Evolutionary conservation across 1,140 invertebrate species (phyloP), one percentile per base, ranked within the genome.

Genomic region (Metaphire vulgaris): DNA sequence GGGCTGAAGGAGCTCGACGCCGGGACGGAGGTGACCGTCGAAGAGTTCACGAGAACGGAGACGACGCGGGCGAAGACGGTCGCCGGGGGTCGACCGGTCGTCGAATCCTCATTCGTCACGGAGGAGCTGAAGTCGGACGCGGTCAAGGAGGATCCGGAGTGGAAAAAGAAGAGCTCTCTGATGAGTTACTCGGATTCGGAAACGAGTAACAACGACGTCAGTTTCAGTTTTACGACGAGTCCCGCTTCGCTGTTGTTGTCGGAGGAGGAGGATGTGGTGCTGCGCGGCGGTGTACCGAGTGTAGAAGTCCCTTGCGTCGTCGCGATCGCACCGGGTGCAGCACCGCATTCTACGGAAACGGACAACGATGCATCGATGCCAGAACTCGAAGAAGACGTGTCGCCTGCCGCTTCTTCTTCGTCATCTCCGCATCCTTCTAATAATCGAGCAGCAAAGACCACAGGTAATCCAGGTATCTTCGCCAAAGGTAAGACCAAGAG

Each of bases 71-170:
- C 26, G 14, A 73, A 41, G 41, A 56, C 32, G 1, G 31, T 73
- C n/a, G n/a, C n/a, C n/a, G 41, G 21, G 6, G 72, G 33, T 41
- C 16, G 21, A 33, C 32, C 32, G 34, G 72, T 73, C 1, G 72
- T 34, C 15, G 32, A 28, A n/a, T 26, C 28, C 21, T 34, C 72
- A 30, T n/a, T 32, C 12, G 28, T 56, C 31, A 34, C 32, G 16
- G 72, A 73, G 16, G 72, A 73, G 72, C 72, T 28, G 6, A 73
- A 64, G 41, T 64, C 41, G 34, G 72, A 73, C 2, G 34, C 33
- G 12, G 72, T 73, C 12, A 31, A 34, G 26, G 72, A 73, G n/a
- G 34, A 41, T 33, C 72, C 72, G 14, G 21, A 73, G 72, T 73
- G 72, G 72, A 73, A 73, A 34, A 56, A 56, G 21, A 21, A 56